Base-by-base conservation (phyloP, 2,888 invertebrate genomes). In the Drosophila merina region DNA sequence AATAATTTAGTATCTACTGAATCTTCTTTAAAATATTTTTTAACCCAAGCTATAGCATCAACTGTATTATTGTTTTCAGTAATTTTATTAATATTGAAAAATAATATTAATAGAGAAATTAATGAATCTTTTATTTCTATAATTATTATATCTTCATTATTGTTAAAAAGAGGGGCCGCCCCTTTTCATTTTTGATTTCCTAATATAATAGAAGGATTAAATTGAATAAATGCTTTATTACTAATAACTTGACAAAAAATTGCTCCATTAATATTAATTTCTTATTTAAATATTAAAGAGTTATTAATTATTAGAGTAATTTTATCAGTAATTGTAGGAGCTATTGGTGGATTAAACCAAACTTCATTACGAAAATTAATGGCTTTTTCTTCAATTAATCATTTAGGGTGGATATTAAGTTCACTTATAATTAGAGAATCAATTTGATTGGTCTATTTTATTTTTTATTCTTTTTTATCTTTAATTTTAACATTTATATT, bases 201-300 rank as follows among this genome's bases (percentile, higher is more conserved):
- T 20, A 20, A 20, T 20, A 20, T 30, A 20, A 20, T 20, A 20
- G 20, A 20, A 20, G 20, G 20, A 20, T 20, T 20, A 20, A 20
- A 20, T 20, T 94, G 94, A 93, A 89, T 92, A 74, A 94, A 93
- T 91, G 89, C 91, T 69, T 90, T 94, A 84, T 91, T 94, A 86
- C 89, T 94, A 92, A 91, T 94, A 91, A 93, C 93, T 0, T 94
- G 94, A 92, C 94, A 94, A 94, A 94, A 94, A 93, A 93, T 94
- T 92, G 92, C 93, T 38, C 94, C 94, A 2, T 90, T 94, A 92
- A 92, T 93, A 89, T 76, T 94, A 85, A 79, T 93, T 47, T 93
- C 92, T 52, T 93, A 93, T 89, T 91, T 91, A 88, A 88, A 90
- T 85, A 90, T 91, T 89, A 89, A 89, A 81, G 90, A 91, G 79